A percentile compares a stretch with the other conserved stretches of the same genome.
These are phyloP conservation scores for Phymorhynchus buccinoides DNA, from an alignment of 1,140 invertebrate species.

Conservation along the genomic window DNA sequence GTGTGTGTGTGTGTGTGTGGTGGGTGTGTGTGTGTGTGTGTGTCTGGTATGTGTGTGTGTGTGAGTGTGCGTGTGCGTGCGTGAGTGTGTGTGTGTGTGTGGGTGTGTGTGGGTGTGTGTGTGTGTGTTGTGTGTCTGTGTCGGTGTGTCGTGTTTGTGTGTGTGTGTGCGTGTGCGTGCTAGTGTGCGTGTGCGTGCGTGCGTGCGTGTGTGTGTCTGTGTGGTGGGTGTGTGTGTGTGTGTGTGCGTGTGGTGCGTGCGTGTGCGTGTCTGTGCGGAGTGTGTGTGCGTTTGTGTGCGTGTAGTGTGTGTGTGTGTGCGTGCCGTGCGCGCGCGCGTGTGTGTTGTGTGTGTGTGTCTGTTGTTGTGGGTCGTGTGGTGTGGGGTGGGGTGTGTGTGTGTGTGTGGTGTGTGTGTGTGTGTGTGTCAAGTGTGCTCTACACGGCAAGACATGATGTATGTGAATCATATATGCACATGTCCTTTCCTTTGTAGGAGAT, in stretches of 20 bases:
- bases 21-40: too few relatives aligned
- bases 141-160: not conserved
- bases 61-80: too few relatives aligned
- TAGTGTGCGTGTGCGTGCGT: not conserved
- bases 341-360: too few relatives aligned
- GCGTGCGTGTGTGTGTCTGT: too few relatives aligned
- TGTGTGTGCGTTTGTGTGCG: not conserved
- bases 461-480: not conserved
- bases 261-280: not conserved
- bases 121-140: not conserved
- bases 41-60: too few relatives aligned
- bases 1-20: too few relatives aligned
- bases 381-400: too few relatives aligned
- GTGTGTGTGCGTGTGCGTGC: not conserved
- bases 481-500: too few relatives aligned
- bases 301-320: not conserved
- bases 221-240: slow-evolving; percentile 33
- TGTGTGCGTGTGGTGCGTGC: not conserved
- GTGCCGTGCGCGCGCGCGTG: too few relatives aligned
- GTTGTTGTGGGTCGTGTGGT: too few relatives aligned
- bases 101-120: not conserved
- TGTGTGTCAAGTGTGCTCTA: not conserved
- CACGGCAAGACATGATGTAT: not conserved
- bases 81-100: not conserved
- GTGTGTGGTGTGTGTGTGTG: slow-evolving; percentile 5